Evolutionary conservation across 2,888 invertebrate genomes (phyloP), one percentile per base, ranked within the genome.

Genomic region (Uloborus plumipes): DNA sequence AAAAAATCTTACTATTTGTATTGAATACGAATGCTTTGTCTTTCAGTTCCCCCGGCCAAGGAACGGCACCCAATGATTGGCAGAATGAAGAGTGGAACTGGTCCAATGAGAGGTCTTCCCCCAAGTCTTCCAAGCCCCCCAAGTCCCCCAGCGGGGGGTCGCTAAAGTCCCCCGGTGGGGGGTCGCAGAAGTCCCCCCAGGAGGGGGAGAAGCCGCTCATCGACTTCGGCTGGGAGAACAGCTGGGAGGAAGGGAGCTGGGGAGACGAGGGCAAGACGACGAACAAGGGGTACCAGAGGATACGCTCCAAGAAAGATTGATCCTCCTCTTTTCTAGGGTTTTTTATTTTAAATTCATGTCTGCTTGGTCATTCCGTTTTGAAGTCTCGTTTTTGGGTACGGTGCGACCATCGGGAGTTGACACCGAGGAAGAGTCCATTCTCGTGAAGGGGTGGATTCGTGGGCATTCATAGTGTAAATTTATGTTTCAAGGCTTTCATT

Each of bases 241-340:
- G 61, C 18, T 79, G 79, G 78, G 78, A 79, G n/a, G 78, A 84
- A 13, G 31, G 51, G 3, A 49, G 55, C 13, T 84, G 84, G 84
- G 84, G 79, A 11, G 13, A 66, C 18, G 78, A 74, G 20, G 66
- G 61, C 20, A 83, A 83, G 49, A 50, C 78, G 3, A 58, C 84
- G 7, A 75, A 53, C 62, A 78, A 74, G 61, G 82, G 83, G 0
- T 84, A 84, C 39, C 84, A 84, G 50, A 78, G 84, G 71, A 84
- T 84, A 84, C 78, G 84, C 53, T 83, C 77, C 22, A 84, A 84
- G 62, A 69, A 84, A n/a, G 84, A 84, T 49, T 84, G 73, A 66
- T 13, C 13, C 53, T 51, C 2, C 4, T 4, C 4, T 26, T 26
- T 26, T 26, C 4, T 26, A 26, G 26, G 26, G 26, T 55, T 59